phyloP scores from a whole-genome alignment of 2,888 invertebrate genomes.

The Amitus sp. region DNA sequence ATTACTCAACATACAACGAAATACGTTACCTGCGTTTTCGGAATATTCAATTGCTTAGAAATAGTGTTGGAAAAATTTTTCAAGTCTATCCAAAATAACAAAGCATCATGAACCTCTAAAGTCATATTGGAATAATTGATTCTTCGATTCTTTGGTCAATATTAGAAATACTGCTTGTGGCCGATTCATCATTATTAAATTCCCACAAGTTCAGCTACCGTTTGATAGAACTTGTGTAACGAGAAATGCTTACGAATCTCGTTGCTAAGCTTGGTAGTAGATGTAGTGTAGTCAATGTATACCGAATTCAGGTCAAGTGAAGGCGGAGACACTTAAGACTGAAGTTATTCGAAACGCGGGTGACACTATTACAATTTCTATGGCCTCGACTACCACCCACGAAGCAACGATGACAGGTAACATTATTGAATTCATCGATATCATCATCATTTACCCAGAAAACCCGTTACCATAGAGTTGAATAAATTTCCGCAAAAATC shows the following conservation, averaged over 20 bases:
- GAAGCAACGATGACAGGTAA: slow-evolving; percentile 75
- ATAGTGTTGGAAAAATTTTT: no score
- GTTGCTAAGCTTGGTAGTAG: slow-evolving; percentile 47
- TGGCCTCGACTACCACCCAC: slow-evolving; percentile 73
- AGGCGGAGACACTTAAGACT: slow-evolving; percentile 58
- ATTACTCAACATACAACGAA: slow-evolving; percentile 1
- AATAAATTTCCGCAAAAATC: no score
- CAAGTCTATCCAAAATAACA: no score
- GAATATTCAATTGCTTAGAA: no score
- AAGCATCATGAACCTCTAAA: no score
- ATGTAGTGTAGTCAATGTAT: slow-evolving; percentile 48
- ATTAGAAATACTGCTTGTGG: slow-evolving; percentile 13
- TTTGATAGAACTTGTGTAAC: slow-evolving; percentile 5
- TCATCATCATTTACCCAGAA: no score
- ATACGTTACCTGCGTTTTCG: not conserved
- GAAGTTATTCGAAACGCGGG: slow-evolving; percentile 60
- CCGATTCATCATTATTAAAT: slow-evolving; percentile 12
- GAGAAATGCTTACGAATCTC: slow-evolving; percentile 15
- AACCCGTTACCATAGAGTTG: no score
- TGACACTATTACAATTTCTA: slow-evolving; percentile 66
- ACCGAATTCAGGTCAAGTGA: slow-evolving; percentile 61
- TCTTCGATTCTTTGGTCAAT: slow-evolving; percentile 17
- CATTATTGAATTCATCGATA: slow-evolving; percentile 20
- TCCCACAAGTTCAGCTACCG: slow-evolving; percentile 9
- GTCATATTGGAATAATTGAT: no score